phyloP scores from a whole-genome alignment of 2,797 vertebrate genomes.

The Eulemur coronatus region DNA sequence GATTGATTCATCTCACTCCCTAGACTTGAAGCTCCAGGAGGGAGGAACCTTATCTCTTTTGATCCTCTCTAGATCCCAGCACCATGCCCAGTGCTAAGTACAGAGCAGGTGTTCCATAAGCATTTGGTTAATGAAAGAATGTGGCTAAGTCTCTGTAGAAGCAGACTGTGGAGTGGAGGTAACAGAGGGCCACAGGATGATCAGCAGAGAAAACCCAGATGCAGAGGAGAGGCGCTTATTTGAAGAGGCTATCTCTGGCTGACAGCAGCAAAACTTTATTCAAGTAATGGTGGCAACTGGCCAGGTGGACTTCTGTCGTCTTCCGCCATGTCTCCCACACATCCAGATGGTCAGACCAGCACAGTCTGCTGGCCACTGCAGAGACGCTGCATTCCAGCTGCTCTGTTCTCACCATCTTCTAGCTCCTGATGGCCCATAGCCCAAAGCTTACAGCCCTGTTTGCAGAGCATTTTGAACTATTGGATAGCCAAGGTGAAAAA shows the following conservation, averaged over 20 bases:
- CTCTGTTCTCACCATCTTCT: background rate
- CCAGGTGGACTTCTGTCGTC: background rate
- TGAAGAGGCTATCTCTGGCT: background rate
- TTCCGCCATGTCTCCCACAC: fast-evolving
- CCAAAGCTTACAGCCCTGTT: background rate
- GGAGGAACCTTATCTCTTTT: background rate
- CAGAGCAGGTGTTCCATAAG: fast-evolving
- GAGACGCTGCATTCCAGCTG: background rate
- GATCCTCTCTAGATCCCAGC: background rate
- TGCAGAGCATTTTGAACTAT: background rate
- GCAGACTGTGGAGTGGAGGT: background rate
- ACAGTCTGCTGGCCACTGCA: background rate
- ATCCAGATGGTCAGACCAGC: slow-evolving; percentile 6
- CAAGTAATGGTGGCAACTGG: background rate
- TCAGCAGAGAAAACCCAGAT: background rate
- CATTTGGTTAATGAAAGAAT: background rate
- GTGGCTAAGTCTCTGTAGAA: background rate
- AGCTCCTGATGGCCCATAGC: background rate
- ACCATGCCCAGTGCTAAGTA: background rate
- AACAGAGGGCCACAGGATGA: background rate
- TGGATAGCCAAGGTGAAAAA: background rate
- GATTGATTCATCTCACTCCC: background rate
- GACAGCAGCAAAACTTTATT: background rate
- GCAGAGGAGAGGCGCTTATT: background rate
- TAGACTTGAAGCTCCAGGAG: background rate